Evolutionary conservation across 2,797 vertebrate genomes (phyloP).

Genomic region (Manis crassicaudata): DNA sequence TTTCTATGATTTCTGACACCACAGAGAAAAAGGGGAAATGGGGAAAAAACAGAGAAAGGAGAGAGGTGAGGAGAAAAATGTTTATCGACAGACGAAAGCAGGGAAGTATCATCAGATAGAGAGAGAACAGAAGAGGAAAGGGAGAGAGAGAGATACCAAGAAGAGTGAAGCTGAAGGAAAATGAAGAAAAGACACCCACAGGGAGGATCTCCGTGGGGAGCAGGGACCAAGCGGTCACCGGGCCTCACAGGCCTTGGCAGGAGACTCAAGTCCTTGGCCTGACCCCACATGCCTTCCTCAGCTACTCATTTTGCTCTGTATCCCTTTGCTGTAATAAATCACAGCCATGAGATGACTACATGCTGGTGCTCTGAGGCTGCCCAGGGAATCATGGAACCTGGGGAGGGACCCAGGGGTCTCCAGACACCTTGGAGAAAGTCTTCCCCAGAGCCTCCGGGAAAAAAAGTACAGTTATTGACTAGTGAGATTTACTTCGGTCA

Average conservation of each 20-base stretch:
- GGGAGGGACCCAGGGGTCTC: not conserved
- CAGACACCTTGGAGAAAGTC: not conserved
- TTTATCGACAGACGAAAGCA: not conserved
- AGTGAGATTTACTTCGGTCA: not conserved
- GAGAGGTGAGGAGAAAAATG: not conserved
- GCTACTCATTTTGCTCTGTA: not conserved
- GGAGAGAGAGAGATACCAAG: no score
- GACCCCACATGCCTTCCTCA: not conserved
- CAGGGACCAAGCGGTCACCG: not conserved
- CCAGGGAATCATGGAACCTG: not conserved
- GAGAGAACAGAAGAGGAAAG: not conserved
- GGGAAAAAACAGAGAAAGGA: not conserved
- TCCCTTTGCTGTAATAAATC: not conserved
- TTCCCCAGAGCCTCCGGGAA: not conserved
- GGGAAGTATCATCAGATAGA: not conserved
- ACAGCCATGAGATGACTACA: not conserved
- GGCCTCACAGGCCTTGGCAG: not conserved
- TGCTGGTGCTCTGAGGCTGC: no score
- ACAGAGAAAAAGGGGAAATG: not conserved
- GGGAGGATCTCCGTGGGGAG: not conserved
- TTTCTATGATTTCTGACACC: not conserved
- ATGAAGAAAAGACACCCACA: not conserved
- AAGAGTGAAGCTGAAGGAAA: not conserved
- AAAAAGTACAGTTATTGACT: not conserved
- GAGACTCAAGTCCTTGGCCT: not conserved